Percentiles rank a stretch among this genome's conserved stretches.
Conservation (phyloP, 2,797 vertebrate species). For the Sarcoramphus papa region DNA sequence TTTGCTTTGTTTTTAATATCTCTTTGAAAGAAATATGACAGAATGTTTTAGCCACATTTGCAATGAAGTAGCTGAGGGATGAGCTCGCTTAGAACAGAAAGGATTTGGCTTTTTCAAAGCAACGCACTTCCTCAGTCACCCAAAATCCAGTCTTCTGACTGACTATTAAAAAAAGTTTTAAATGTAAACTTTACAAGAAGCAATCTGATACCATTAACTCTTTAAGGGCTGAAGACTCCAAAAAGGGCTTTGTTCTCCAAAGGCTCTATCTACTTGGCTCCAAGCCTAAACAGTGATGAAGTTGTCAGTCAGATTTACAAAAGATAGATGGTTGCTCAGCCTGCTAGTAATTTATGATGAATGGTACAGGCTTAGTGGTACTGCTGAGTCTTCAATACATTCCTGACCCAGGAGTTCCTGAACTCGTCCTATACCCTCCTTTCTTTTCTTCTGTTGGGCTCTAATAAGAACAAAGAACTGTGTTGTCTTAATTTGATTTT, state of each 20-base stretch:
- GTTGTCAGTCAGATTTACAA: not conserved
- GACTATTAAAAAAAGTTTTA: not conserved
- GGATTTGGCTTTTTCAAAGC: not conserved
- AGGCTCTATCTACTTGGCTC: not conserved
- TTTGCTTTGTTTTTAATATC: not conserved
- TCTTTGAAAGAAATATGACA: not conserved
- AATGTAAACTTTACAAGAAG: not conserved
- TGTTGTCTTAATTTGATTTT: not conserved
- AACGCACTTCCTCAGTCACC: rapidly evolving
- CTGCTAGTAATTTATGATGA: not conserved
- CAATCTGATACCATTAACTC: not conserved
- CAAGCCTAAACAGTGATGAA: not conserved
- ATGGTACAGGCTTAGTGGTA: not conserved
- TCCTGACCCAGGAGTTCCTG: not conserved
- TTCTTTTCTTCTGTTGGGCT: not conserved
- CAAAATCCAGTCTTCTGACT: not conserved
- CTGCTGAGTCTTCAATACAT: not conserved
- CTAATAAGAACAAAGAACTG: not conserved
- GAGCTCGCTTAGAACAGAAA: not conserved
- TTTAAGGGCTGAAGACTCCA: not conserved
- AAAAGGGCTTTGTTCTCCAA: not conserved
- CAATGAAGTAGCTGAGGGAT: not conserved
- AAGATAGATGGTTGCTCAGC: not conserved
- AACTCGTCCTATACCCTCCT: not conserved
- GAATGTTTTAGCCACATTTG: not conserved